Conservation (phyloP, 2,113 vertebrate species). For the Nothocercus nigrocapillus region DNA sequence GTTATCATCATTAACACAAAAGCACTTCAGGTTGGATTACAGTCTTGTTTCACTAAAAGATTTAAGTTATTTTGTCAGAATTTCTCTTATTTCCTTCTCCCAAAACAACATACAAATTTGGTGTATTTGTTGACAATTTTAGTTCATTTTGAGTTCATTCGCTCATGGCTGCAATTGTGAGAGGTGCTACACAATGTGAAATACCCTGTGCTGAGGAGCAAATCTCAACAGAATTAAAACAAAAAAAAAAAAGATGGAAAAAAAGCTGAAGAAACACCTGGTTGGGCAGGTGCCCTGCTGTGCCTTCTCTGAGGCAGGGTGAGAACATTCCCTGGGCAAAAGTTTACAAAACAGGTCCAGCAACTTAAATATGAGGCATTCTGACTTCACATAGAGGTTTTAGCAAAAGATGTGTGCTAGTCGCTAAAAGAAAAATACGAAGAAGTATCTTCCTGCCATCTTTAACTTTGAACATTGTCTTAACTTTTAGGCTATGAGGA, state of each 20-base stretch:
- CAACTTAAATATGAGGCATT: background rate
- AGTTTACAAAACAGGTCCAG: background rate
- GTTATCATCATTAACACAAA: background rate
- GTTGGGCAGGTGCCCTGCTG: background rate
- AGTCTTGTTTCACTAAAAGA: background rate
- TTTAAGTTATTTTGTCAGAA: background rate
- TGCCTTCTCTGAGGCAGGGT: background rate
- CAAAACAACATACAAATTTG: background rate
- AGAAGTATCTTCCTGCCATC: background rate
- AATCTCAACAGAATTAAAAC: background rate
- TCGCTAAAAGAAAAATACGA: rapidly evolving
- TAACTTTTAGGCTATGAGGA: background rate
- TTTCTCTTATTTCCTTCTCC: background rate
- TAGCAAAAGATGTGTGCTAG: background rate
- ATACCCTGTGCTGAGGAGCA: background rate
- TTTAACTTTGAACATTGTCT: background rate
- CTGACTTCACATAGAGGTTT: background rate
- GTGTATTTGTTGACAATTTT: background rate
- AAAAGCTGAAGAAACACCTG: background rate
- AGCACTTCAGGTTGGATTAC: background rate
- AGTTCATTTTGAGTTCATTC: background rate
- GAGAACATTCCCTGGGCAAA: background rate
- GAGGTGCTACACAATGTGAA: background rate
- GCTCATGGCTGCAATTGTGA: background rate
- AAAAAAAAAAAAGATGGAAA: background rate